Conservation (phyloP, 2,113 vertebrate species). For the Ibidorhyncha struthersii region DNA sequence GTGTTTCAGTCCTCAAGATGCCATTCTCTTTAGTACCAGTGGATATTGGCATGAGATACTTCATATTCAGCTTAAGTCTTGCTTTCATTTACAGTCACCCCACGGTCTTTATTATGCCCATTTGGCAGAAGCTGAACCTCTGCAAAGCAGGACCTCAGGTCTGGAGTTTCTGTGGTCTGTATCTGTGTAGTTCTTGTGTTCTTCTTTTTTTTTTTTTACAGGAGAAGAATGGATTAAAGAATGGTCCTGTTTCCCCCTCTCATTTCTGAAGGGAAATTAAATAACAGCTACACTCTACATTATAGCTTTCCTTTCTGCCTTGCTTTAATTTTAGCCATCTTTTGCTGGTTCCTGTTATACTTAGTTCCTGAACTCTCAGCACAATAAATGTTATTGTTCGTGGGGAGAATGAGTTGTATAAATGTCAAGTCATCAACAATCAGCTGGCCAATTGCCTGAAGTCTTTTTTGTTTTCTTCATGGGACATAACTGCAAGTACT, state of each 20-base stretch:
- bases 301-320: not conserved
- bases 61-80: not conserved
- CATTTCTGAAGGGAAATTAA: constrained; percentile 15
- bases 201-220: not conserved
- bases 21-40: not conserved
- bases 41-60: not conserved
- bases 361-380: constrained; percentile 8
- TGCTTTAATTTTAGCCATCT: constrained; percentile 30
- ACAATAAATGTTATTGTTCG: constrained; percentile 46
- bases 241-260: not conserved
- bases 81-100: not conserved
- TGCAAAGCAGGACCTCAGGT: not conserved
- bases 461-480: constrained; percentile 17
- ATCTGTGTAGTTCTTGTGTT: not conserved
- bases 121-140: not conserved
- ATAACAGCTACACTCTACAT: not conserved
- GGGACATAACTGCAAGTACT: not conserved
- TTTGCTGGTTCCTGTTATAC: constrained; percentile 28
- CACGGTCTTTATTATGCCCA: not conserved
- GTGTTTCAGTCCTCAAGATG: not conserved
- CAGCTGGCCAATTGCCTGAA: constrained; percentile 3
- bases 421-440: constrained; percentile 46
- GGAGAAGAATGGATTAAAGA: not conserved
- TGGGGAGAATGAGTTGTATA: constrained; percentile 2
- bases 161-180: not conserved